These are phyloP conservation scores for Magallana nippona DNA, from an alignment of 2,888 invertebrate genomes.

Conservation along the genomic window DNA sequence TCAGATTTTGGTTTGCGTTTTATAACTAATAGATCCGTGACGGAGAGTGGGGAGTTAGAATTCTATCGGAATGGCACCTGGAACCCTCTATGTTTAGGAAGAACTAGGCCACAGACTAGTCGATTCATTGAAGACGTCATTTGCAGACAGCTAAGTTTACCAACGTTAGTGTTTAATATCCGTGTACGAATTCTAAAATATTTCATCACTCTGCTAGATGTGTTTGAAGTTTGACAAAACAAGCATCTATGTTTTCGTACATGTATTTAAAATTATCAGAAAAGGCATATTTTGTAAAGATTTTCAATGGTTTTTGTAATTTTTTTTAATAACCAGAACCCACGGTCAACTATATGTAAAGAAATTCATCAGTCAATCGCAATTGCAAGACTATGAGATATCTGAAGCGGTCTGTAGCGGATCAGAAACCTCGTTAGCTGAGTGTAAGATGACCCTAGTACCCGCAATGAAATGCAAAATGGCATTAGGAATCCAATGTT, in stretches of 20 bases:
- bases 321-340: too few relatives aligned
- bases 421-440: not conserved
- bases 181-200: too few relatives aligned
- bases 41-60: not conserved
- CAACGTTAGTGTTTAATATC: not conserved
- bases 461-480: not conserved
- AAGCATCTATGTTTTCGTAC: too few relatives aligned
- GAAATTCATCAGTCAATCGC: not conserved
- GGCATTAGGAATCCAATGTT: not conserved
- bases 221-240: too few relatives aligned
- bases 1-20: constrained; percentile 9
- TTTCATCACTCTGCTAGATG: too few relatives aligned
- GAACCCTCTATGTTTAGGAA: not conserved
- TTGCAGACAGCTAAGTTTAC: constrained; percentile 36
- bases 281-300: too few relatives aligned
- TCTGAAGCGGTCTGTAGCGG: not conserved
- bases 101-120: not conserved
- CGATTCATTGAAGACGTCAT: not conserved
- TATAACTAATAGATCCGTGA: not conserved
- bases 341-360: not conserved
- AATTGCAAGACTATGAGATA: not conserved
- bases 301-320: too few relatives aligned
- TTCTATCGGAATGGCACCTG: constrained; percentile 17
- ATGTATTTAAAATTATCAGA: too few relatives aligned
- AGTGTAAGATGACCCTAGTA: not conserved